A percentile compares a stretch with the other conserved stretches of the same genome.
Conservation (phyloP, 23 tunicate species). For the Ciona savignyi region DNA sequence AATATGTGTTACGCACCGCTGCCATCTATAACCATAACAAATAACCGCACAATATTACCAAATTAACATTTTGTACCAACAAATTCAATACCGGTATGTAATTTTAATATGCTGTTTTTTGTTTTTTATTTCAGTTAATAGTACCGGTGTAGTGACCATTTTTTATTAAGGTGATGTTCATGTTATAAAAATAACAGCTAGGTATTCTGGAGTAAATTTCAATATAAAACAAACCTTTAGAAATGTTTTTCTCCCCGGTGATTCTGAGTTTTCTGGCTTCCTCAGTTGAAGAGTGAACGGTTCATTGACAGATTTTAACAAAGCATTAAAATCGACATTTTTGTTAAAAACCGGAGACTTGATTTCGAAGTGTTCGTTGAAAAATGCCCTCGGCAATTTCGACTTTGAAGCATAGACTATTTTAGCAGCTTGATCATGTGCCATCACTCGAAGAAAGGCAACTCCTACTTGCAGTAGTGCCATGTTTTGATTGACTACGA, state of each 20-base stretch:
- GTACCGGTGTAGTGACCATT: no score
- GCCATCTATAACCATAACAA: no score
- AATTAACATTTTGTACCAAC: no score
- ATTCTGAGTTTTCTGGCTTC: not conserved
- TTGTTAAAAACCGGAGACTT: conserved; percentile 16
- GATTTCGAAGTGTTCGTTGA: conserved; percentile 50
- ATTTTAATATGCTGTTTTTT: no score
- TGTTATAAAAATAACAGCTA: no score
- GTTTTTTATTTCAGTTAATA: no score
- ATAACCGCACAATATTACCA: no score
- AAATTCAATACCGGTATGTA: no score
- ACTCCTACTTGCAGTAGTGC: conserved; percentile 62
- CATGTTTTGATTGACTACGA: conserved; percentile 56
- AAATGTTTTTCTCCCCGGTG: not conserved
- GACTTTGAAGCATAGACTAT: not conserved
- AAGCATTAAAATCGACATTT: conserved; percentile 1
- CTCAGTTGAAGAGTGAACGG: conserved; percentile 25
- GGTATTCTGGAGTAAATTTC: no score
- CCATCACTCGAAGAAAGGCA: conserved; percentile 41
- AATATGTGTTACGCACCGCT: no score
- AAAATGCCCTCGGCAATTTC: not conserved
- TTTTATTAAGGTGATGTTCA: no score
- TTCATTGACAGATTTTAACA: conserved; percentile 23
- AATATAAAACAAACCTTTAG: not conserved
- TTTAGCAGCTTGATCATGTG: not conserved